Percentiles rank a stretch among this genome's conserved stretches.
phyloP scores from a whole-genome alignment of 2,797 vertebrate species.

The Danio kyathit region DNA sequence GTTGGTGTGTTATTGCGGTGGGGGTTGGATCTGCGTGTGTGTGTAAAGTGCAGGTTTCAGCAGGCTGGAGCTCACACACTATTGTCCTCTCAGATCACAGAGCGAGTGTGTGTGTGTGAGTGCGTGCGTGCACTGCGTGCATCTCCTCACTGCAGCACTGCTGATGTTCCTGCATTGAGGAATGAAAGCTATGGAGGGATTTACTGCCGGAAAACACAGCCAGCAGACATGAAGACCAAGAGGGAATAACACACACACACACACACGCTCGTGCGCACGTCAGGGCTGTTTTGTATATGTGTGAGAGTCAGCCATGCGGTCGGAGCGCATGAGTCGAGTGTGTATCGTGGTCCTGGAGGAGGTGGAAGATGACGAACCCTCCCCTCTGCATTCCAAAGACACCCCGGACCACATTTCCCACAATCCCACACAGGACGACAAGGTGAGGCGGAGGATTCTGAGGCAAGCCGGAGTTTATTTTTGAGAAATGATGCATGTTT shows the following conservation, averaged over 20 bases:
- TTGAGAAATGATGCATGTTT: too few relatives aligned
- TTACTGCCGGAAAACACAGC: background rate
- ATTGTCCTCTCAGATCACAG: constrained; percentile 51
- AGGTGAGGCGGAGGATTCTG: constrained; percentile 78
- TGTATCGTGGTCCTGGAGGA: constrained; percentile 99
- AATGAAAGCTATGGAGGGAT: constrained; percentile 35
- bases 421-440: constrained; percentile 74
- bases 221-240: too few relatives aligned
- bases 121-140: background rate
- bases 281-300: background rate
- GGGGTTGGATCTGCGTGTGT: constrained; percentile 49
- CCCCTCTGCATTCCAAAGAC: constrained; percentile 84
- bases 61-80: constrained; percentile 56
- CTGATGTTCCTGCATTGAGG: constrained; percentile 37
- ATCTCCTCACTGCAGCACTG: constrained; percentile 45
- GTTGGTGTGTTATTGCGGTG: constrained; percentile 60
- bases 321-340: constrained; percentile 95
- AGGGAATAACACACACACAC: background rate
- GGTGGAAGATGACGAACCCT: constrained; percentile 95
- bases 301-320: constrained; percentile 62
- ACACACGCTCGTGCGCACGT: background rate
- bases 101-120: background rate
- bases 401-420: constrained; percentile 78
- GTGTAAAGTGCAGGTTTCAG: constrained; percentile 62
- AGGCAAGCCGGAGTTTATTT: too few relatives aligned